These are phyloP conservation scores for Eubasilissa splendida DNA, from an alignment of 2,888 invertebrate genomes.

Conservation along the genomic window DNA sequence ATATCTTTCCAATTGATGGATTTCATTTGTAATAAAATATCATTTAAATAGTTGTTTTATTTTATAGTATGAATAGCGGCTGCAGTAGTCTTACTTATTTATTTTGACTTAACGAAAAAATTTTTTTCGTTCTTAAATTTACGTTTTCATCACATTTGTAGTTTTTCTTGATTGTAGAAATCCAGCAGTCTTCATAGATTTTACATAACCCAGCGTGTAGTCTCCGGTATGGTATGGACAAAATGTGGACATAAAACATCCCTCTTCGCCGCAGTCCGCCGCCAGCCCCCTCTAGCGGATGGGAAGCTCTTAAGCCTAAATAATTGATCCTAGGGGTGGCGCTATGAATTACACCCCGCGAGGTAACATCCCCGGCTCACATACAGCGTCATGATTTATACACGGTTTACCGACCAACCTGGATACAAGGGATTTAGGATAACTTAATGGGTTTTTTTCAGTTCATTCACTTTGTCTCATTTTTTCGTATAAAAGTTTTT, in stretches of 20 bases:
- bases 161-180: background rate
- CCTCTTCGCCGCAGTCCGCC: background rate
- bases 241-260: constrained; percentile 21
- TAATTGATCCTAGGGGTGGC: constrained; percentile 49
- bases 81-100: no score
- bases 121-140: no score
- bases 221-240: background rate
- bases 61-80: no score
- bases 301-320: constrained; percentile 47
- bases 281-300: background rate
- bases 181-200: constrained; percentile 7
- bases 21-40: no score
- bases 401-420: constrained; percentile 25
- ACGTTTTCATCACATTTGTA: background rate
- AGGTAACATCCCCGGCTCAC: constrained; percentile 31
- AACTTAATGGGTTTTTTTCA: constrained; percentile 11
- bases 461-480: background rate
- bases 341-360: constrained; percentile 44
- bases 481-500: no score
- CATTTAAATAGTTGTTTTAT: no score
- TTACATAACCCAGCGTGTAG: background rate
- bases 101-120: no score
- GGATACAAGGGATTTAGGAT: constrained; percentile 26
- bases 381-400: constrained; percentile 46
- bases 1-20: no score